Evolutionary conservation across 1,140 invertebrate genomes (phyloP), one percentile per base, ranked within the genome.

Genomic region (Calephelis nemesis): DNA sequence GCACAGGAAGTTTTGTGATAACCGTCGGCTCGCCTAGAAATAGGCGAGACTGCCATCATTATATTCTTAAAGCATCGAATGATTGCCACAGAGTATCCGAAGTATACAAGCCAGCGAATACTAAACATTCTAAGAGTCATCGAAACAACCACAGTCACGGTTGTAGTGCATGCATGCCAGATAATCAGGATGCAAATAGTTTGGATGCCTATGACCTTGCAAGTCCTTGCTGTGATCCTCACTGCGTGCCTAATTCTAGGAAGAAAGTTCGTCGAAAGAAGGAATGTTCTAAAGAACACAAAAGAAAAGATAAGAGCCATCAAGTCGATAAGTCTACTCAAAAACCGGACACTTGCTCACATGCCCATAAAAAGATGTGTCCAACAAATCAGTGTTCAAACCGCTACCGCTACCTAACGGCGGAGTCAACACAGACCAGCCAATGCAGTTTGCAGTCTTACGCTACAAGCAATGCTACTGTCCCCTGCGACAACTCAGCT

Each of bases 381-480:
- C 70, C 79, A 66, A 76, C 87, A 3, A 82, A 81, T 15, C 86
- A 91, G 42, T 90, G 89, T 65, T 78, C 86, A 0, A 80, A 75
- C 71, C 81, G 88, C 52, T 92, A 91, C 67, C 77, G 90, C 6
- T 91, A 91, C 65, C 72, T 91, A 67, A 90, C 94, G 45, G 90
- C 94, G n/a, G 94, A 94, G 65, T 92, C 94, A 0, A 94, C 94
- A 5, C 79, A 95, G 74, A 94, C 94, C 4, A 96, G 96, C 65
- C 96, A 96, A 62, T 96, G 96, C 73, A 97, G 96, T 85, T 85
- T 97, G 12, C 96, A 96, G 76, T 96, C 96, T 0, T 96, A 96
- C 73, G 95, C 95, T 0, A 96, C 95, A 3, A 96, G 95, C 76
- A 88, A 88, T 62, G 85, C 79, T 0, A 91, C 86, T 1, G 95